Conservation (phyloP, 2,113 vertebrate species). For the Gadus chalcogrammus region DNA sequence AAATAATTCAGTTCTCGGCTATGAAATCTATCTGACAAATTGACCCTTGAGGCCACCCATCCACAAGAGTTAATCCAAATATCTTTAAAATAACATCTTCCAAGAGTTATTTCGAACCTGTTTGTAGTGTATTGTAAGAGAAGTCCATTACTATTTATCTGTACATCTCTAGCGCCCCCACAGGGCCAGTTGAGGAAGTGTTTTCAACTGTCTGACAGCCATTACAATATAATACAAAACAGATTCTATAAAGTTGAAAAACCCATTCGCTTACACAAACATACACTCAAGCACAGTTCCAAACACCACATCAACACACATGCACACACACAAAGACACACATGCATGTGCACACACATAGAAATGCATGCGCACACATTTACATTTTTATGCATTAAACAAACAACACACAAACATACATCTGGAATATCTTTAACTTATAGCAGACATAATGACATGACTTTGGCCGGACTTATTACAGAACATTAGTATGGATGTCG, state of each 20-base stretch:
- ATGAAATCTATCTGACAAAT: conserved; percentile 34
- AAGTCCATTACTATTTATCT: conserved; percentile 32
- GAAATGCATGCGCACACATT: conserved; percentile 4
- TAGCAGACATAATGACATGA: conserved; percentile 64
- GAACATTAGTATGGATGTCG: conserved; percentile 31
- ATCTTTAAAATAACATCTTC: conserved; percentile 53
- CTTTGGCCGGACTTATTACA: conserved; percentile 29
- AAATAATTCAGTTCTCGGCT: conserved; percentile 9
- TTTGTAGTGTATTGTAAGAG: conserved; percentile 21
- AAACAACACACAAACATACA: conserved; percentile 17
- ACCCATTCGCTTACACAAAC: conserved; percentile 14
- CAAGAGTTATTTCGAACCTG: conserved; percentile 28
- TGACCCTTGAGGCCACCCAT: conserved; percentile 56
- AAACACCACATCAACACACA: conserved; percentile 5
- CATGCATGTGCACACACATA: conserved; percentile 21
- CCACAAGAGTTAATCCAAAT: conserved; percentile 56
- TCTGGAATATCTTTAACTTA: conserved; percentile 56
- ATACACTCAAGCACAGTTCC: conserved; percentile 20
- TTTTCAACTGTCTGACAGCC: conserved; percentile 62
- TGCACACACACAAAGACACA: conserved; percentile 16
- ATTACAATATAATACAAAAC: conserved; percentile 66
- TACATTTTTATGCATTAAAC: neutral
- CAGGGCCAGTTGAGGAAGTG: conserved; percentile 43
- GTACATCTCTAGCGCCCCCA: conserved; percentile 58
- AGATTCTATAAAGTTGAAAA: conserved; percentile 57